These are phyloP conservation scores for Zonotrichia albicollis DNA, from an alignment of 2,797 vertebrate genomes.

Conservation along the genomic window DNA sequence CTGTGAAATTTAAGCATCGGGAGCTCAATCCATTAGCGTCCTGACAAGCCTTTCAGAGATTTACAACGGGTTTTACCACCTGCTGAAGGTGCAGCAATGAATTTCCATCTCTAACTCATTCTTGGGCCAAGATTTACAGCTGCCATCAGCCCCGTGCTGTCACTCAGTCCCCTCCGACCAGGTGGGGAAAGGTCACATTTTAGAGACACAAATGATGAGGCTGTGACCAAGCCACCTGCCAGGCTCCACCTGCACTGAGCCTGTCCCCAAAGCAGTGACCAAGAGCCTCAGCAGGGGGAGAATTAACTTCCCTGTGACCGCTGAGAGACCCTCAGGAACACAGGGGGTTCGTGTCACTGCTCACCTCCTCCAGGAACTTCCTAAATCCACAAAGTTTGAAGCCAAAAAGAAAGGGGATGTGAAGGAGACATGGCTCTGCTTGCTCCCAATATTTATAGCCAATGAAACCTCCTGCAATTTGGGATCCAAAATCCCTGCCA, in stretches of 20 bases:
- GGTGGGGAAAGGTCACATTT: slow-evolving; percentile 43
- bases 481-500: background rate
- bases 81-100: slow-evolving; percentile 54
- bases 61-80: slow-evolving; percentile 68
- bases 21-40: slow-evolving; percentile 58
- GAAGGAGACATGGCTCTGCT: background rate
- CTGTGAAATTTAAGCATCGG: slow-evolving; percentile 22
- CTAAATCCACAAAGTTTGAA: background rate
- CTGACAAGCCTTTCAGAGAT: slow-evolving; percentile 64
- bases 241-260: background rate
- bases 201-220: background rate
- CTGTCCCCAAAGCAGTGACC: background rate
- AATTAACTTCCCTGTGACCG: background rate
- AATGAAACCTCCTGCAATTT: background rate
- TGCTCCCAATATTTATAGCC: background rate
- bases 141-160: slow-evolving; percentile 56
- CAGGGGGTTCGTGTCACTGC: fast-evolving
- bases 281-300: background rate
- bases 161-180: slow-evolving; percentile 20
- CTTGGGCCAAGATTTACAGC: slow-evolving; percentile 61
- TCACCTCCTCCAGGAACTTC: background rate
- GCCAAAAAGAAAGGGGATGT: background rate
- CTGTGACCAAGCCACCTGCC: background rate
- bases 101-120: slow-evolving; percentile 55
- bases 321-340: background rate